phyloP scores from a whole-genome alignment of 2,888 invertebrate genomes.

The Limnephilus lunatus region DNA sequence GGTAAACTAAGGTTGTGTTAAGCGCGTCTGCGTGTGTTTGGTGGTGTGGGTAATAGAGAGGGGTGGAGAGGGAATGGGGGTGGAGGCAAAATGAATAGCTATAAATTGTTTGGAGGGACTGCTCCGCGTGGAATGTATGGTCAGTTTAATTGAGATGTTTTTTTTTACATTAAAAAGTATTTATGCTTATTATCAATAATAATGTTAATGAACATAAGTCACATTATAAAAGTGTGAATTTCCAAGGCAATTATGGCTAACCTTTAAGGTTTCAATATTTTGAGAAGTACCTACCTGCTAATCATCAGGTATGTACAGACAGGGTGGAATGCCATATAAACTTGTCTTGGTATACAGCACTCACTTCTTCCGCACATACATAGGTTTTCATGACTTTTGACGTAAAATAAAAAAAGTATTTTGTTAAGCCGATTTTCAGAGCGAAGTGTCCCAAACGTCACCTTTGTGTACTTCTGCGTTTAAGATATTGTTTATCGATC shows the following conservation, averaged over 20 bases:
- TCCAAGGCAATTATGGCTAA: background rate
- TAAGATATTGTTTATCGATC: background rate
- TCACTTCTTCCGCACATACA: no score
- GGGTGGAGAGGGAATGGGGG: slow-evolving; percentile 32
- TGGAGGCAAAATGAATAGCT: slow-evolving; percentile 63
- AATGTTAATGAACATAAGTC: background rate
- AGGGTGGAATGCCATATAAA: background rate
- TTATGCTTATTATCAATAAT: background rate
- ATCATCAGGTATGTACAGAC: no score
- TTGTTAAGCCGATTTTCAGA: background rate
- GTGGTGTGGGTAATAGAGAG: slow-evolving; percentile 47
- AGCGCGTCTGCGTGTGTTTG: slow-evolving; percentile 47
- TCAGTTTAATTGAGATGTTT: slow-evolving; percentile 40
- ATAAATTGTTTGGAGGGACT: slow-evolving; percentile 64
- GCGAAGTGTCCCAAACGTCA: background rate
- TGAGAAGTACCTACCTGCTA: background rate
- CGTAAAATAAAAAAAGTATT: background rate
- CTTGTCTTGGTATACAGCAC: background rate
- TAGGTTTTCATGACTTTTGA: background rate
- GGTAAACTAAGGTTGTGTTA: slow-evolving; percentile 39
- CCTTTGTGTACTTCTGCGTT: background rate
- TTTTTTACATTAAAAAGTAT: background rate
- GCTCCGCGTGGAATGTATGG: slow-evolving; percentile 52
- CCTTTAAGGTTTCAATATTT: background rate
- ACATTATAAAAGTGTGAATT: no score